Percentiles rank a stretch among this genome's conserved stretches.
These are phyloP conservation scores for Erpornis zantholeuca DNA, from an alignment of 2,113 vertebrate genomes.

Conservation along the genomic window DNA sequence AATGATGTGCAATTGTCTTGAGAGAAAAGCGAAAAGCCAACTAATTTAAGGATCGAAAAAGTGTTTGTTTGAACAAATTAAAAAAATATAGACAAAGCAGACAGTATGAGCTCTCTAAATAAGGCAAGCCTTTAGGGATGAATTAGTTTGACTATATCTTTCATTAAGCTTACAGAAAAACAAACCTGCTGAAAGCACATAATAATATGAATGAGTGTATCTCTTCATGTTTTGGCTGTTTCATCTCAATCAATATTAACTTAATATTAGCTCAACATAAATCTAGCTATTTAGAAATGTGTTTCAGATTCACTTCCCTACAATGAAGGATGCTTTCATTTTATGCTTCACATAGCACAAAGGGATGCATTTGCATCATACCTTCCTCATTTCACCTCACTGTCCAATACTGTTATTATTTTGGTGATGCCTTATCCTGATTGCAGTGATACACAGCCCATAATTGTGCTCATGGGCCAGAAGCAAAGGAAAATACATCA, in stretches of 20 bases:
- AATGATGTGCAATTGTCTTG: constrained; percentile 8
- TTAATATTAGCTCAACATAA: constrained; percentile 27
- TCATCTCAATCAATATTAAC: constrained; percentile 40
- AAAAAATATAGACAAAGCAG: constrained; percentile 28
- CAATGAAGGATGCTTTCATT: neutral
- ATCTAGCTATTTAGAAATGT: constrained; percentile 1
- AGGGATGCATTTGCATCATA: neutral
- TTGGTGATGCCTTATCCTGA: neutral
- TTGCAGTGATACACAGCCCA: neutral
- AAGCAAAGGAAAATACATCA: neutral
- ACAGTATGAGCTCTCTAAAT: neutral
- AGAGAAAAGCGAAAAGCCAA: constrained; percentile 27
- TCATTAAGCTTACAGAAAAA: neutral
- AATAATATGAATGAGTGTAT: neutral
- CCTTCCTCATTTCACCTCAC: constrained; percentile 1
- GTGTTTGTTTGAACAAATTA: constrained; percentile 45
- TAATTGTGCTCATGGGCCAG: neutral
- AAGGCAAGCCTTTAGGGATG: neutral
- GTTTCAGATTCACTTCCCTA: neutral
- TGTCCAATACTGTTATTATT: neutral
- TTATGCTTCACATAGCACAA: constrained; percentile 17
- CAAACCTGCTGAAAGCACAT: neutral
- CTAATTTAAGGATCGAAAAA: neutral
- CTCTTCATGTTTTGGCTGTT: neutral
- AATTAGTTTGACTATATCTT: neutral